These are phyloP conservation scores for Tinea semifulvella DNA, from an alignment of 2,888 invertebrate genomes.

Conservation along the genomic window DNA sequence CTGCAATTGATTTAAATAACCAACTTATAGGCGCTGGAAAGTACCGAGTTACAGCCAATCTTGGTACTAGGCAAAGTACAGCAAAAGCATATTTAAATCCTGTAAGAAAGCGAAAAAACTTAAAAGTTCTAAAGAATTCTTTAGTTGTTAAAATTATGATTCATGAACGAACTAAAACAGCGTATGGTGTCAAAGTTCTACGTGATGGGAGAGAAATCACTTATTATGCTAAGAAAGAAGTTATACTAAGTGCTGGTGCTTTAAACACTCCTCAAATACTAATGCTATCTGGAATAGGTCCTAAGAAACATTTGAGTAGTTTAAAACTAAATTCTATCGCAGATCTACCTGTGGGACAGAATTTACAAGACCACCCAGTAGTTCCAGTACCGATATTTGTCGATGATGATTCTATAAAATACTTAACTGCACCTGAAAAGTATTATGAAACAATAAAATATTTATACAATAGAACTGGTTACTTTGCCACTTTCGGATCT, in stretches of 20 bases:
- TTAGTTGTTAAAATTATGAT: constrained; percentile 57
- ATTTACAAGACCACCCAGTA: constrained; percentile 60
- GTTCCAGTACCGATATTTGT: constrained; percentile 41
- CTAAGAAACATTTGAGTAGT: constrained; percentile 34
- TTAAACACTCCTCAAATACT: constrained; percentile 59
- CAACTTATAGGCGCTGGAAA: constrained; percentile 54
- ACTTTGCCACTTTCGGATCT: constrained; percentile 49
- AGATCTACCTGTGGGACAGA: constrained; percentile 57
- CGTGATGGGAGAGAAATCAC: constrained; percentile 26
- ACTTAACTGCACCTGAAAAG: constrained; percentile 24
- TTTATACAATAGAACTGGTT: constrained; percentile 57
- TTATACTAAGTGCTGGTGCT: constrained; percentile 55
- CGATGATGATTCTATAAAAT: constrained; percentile 29
- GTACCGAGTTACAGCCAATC: constrained; percentile 46
- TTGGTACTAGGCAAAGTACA: constrained; percentile 53
- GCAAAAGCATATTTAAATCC: constrained; percentile 51
- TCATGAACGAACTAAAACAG: constrained; percentile 39
- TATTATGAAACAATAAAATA: constrained; percentile 49
- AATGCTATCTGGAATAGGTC: constrained; percentile 62
- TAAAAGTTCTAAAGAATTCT: constrained; percentile 49
- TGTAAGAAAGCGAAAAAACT: constrained; percentile 30
- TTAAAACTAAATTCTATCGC: constrained; percentile 39
- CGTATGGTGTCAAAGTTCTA: constrained; percentile 42
- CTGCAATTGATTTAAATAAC: constrained; percentile 43
- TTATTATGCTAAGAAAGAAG: constrained; percentile 39